These are phyloP conservation scores for Myotis yumanensis DNA, from an alignment of 2,113 vertebrate species.

Conservation along the genomic window DNA sequence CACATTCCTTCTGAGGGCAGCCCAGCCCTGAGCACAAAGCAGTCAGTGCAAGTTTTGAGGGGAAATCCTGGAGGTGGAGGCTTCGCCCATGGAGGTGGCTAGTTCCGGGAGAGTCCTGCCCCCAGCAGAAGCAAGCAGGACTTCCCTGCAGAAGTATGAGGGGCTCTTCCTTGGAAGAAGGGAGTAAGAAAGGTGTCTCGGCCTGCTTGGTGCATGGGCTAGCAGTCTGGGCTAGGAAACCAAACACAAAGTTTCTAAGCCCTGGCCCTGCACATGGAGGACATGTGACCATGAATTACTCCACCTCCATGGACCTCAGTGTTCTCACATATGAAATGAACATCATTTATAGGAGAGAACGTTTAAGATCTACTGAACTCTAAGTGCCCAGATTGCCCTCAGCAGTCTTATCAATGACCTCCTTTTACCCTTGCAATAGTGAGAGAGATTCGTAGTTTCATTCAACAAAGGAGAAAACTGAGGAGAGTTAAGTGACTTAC, in stretches of 20 bases:
- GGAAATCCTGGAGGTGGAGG: neutral
- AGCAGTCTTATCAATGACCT: neutral
- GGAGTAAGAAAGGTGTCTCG: neutral
- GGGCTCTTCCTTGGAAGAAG: neutral
- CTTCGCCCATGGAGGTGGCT: neutral
- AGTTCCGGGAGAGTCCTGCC: neutral
- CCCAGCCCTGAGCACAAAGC: neutral
- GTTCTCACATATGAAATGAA: neutral
- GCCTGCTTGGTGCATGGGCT: neutral
- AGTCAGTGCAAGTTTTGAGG: neutral
- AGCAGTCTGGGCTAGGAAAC: neutral
- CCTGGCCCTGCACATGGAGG: neutral
- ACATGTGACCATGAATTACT: neutral
- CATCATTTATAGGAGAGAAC: neutral
- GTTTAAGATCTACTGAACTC: neutral
- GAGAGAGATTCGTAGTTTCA: neutral
- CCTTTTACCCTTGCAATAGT: neutral
- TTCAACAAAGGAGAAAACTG: neutral
- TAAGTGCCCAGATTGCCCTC: neutral
- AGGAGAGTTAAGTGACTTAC: neutral
- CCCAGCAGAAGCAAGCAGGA: neutral
- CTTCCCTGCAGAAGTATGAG: neutral
- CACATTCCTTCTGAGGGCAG: constrained; percentile 12
- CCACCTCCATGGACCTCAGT: neutral
- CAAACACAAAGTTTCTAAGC: neutral